Evolutionary conservation across 1,140 invertebrate genomes (phyloP).

Genomic region (Brachionus paranguensis): DNA sequence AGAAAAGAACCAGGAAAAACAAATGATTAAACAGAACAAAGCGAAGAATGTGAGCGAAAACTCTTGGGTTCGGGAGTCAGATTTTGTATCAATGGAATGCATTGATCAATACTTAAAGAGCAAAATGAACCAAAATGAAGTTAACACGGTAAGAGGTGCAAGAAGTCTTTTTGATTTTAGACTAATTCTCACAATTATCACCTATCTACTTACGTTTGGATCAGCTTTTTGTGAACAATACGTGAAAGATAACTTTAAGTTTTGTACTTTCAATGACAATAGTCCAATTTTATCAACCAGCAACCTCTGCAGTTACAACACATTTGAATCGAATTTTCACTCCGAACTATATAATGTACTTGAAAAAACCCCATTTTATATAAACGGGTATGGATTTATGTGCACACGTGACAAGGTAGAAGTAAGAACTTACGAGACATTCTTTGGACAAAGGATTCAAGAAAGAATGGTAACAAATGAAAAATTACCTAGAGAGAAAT

Average conservation of each 20-base stretch:
- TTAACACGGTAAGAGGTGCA: neutral
- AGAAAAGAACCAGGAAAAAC: no score
- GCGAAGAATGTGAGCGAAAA: conserved; percentile 10
- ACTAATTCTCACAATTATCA: neutral
- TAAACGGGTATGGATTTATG: neutral
- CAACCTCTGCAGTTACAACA: neutral
- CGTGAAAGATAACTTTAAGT: neutral
- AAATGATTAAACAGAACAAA: neutral
- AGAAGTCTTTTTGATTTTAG: neutral
- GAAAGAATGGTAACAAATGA: neutral
- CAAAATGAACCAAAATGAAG: neutral
- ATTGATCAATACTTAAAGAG: neutral
- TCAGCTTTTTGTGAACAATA: neutral
- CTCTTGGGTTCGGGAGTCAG: conserved; percentile 16
- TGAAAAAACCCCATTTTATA: neutral
- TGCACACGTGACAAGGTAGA: neutral
- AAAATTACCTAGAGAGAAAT: neutral
- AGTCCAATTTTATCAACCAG: neutral
- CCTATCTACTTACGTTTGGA: neutral
- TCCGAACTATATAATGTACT: neutral
- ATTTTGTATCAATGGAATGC: neutral
- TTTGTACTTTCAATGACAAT: neutral
- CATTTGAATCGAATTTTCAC: neutral
- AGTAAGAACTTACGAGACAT: neutral
- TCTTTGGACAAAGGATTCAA: neutral